Percentiles rank a stretch among this genome's conserved stretches.
These are phyloP conservation scores for Odontocerum albicorne DNA, from an alignment of 2,888 invertebrate species.

Conservation along the genomic window DNA sequence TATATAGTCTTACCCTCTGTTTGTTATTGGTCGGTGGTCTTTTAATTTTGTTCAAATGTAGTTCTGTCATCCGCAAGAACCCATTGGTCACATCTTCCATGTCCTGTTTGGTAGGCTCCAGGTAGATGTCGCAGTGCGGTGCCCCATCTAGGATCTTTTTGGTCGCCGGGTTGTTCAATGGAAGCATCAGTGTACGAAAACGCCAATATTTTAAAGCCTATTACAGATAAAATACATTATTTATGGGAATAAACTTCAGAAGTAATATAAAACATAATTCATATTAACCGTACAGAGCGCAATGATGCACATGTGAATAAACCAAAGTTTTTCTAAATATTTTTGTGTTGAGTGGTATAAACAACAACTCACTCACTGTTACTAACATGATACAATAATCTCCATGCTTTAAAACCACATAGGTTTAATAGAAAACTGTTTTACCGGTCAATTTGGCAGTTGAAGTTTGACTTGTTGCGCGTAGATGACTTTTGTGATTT, in stretches of 20 bases:
- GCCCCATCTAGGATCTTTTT: constrained; percentile 75
- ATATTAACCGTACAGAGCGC: too few species aligned
- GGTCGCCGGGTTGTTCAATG: constrained; percentile 76
- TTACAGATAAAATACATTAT: constrained; percentile 35
- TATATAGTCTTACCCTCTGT: constrained; percentile 65
- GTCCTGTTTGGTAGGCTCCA: constrained; percentile 61
- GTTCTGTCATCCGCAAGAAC: constrained; percentile 81
- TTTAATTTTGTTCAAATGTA: constrained; percentile 87
- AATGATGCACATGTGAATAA: too few species aligned
- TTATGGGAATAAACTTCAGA: background rate
- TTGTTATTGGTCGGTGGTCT: constrained; percentile 69
- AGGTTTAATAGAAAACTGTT: too few species aligned
- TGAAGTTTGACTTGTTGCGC: too few species aligned
- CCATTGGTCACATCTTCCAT: constrained; percentile 70
- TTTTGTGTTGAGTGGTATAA: too few species aligned
- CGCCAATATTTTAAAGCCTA: constrained; percentile 89
- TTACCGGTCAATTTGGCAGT: too few species aligned
- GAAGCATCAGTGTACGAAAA: constrained; percentile 85
- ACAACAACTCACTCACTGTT: too few species aligned
- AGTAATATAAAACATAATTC: background rate
- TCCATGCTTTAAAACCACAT: too few species aligned
- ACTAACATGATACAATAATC: too few species aligned
- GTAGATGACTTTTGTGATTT: too few species aligned
- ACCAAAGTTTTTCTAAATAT: too few species aligned
- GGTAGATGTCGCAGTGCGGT: constrained; percentile 82